A percentile compares a stretch with the other conserved stretches of the same genome.
Conservation (phyloP, 2,888 invertebrate genomes). For the Tetranychus truncatus region DNA sequence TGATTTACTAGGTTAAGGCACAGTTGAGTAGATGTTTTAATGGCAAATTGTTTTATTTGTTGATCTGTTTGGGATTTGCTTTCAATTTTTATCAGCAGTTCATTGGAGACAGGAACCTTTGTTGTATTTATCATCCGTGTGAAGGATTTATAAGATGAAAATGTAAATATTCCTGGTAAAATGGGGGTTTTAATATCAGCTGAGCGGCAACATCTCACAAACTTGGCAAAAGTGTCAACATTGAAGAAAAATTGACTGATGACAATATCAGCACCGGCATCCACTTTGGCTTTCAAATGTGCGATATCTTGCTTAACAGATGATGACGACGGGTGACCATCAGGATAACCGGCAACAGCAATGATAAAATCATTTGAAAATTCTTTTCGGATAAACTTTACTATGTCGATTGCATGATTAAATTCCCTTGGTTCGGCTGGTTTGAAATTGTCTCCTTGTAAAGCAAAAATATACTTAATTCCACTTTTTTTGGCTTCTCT, state of each 20-base stretch:
- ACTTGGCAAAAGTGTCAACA: constrained; percentile 43
- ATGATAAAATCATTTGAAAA: constrained; percentile 54
- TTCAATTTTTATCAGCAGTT: constrained; percentile 41
- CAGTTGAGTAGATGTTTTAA: constrained; percentile 39
- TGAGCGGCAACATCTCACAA: constrained; percentile 44
- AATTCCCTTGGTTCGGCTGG: constrained; percentile 34
- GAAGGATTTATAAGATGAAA: constrained; percentile 43
- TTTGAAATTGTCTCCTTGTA: constrained; percentile 48
- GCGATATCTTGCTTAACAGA: constrained; percentile 44
- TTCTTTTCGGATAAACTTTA: constrained; percentile 44
- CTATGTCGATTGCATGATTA: constrained; percentile 45
- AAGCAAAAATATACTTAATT: constrained; percentile 49
- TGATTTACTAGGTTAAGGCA: constrained; percentile 38
- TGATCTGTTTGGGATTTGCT: constrained; percentile 43
- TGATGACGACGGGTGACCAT: constrained; percentile 45
- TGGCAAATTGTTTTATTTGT: constrained; percentile 42
- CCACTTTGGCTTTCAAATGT: constrained; percentile 53
- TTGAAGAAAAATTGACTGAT: constrained; percentile 70
- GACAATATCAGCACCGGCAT: constrained; percentile 64
- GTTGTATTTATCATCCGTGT: constrained; percentile 44
- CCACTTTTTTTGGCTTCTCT: constrained; percentile 42
- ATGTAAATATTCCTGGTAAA: constrained; percentile 56
- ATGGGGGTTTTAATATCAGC: constrained; percentile 54
- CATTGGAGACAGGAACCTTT: constrained; percentile 45
- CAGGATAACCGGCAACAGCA: constrained; percentile 52